Evolutionary conservation across 2,113 vertebrate genomes (phyloP), one percentile per base, ranked within the genome.

Genomic region (Machaerirhynchus nigripectus): DNA sequence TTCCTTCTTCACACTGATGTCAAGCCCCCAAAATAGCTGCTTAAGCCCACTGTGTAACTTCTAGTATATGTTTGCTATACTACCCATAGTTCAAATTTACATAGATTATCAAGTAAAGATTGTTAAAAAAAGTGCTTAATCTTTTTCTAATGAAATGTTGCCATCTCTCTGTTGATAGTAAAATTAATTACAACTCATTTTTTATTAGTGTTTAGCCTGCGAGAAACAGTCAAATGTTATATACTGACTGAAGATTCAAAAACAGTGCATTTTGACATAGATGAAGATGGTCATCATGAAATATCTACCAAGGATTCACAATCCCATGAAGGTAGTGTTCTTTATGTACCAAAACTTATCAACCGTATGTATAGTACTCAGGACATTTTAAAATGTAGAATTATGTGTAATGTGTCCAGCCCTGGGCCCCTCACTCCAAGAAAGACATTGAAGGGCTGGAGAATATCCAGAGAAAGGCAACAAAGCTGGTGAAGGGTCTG

Each of bases 241-340:
- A 93, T 97, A 78, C 79, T 86, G 56, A 97, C 96, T 15, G 95
- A 95, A 88, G 95, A 96, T 40, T 97, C 95, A 30, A 97, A 96
- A 96, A 96, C 93, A 11, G 95, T 97, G 27, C 96, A 96, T 92
- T 97, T 97, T 88, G 95, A 90, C 74, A 75, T 97, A 60, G 95
- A 97, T 56, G 95, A 97, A 90, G 10, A 95, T 35, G 95, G 95
- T 11, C 90, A 70, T 60, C 44, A 94, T 57, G 95, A 96, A 94
- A 97, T 97, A 95, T 96, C 79, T 70, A 93, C 95, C 5, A 96
- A 95, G 76, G 95, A 97, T 86, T 96, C 92, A 40, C 95, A 95
- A 6, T 91, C 91, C 17, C 65, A 16, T 65, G 94, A 95, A 95
- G 94, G 94, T 95, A 91, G 30, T 40, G 7, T 44, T 35, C 7